phyloP scores from a whole-genome alignment of 2,797 vertebrate species.

The Thamnophis elegans region DNA sequence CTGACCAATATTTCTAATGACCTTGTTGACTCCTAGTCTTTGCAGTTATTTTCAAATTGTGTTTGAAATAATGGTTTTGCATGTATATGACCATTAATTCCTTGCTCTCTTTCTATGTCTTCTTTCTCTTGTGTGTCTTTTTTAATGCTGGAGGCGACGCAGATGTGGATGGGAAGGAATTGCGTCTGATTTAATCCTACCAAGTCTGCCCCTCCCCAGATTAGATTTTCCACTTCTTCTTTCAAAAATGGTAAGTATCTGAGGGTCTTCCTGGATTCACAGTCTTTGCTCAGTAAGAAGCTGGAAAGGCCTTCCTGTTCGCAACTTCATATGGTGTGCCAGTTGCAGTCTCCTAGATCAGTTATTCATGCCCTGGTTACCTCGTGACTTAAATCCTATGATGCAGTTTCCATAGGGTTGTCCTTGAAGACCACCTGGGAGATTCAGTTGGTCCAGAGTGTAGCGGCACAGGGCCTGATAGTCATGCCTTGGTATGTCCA shows the following conservation, averaged over 20 bases:
- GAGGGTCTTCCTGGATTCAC: neutral
- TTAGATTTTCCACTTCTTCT: neutral
- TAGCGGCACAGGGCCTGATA: neutral
- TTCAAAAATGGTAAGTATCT: neutral
- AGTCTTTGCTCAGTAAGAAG: neutral
- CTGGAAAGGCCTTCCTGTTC: neutral
- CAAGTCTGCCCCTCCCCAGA: neutral
- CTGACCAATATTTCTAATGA: neutral
- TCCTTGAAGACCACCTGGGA: neutral
- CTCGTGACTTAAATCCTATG: neutral
- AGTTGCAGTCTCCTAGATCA: neutral
- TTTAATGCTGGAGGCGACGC: neutral
- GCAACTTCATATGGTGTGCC: neutral
- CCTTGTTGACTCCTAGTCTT: neutral
- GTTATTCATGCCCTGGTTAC: neutral
- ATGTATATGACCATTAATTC: neutral
- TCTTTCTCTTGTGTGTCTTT: neutral
- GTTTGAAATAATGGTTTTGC: neutral
- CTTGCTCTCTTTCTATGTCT: neutral
- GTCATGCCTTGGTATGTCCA: neutral
- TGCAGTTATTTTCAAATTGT: neutral
- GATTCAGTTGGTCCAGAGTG: neutral
- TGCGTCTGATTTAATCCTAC: neutral
- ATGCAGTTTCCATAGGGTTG: neutral
- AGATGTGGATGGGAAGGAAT: neutral